Evolutionary conservation across 2,888 invertebrate species (phyloP), one percentile per base, ranked within the genome.

Genomic region (Drosophila emarginata): DNA sequence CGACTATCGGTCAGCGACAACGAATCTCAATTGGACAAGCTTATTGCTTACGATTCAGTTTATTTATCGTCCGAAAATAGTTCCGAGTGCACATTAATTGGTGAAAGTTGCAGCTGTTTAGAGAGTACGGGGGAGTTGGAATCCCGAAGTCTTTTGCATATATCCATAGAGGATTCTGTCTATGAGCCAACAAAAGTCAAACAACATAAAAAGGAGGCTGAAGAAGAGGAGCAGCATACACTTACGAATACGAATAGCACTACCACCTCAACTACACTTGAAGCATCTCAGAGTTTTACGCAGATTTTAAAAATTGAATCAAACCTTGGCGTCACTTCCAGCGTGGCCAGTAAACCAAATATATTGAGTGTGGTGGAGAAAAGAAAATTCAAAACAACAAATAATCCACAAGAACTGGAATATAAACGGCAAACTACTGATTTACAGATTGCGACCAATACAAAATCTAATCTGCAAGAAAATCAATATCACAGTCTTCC

Each of bases 401-500:
- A 67, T 12, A 64, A 61, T 15, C 64, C 67, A 15, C 62, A 62
- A 12, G 67, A 75, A 15, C 61, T 77, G 23, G 80, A 87, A 39
- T 61, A 79, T 0, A 87, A 87, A 51, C 85, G 84, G 0, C 85
- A 88, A 51, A 76, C 84, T 11, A 82, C 88, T 3, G 89, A 88
- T 51, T 72, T 77, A 36, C 70, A 74, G 39, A 62, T 82, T 2
- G 58, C 45, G 4, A 18, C 60, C 12, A 71, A 72, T 36, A 64
- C 78, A 37, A 89, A 84, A 70, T 76, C 83, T 32, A 89, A 89
- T 77, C 77, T 94, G 71, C 92, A 93, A 72, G 94, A 94, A 89
- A 95, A 95, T 89, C 95, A 95, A 89, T 95, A 94, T 85, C 94
- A 94, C 90, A 95, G 95, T 21, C 91, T 95, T 72, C 95, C 95